Evolutionary conservation across 1,140 invertebrate species (phyloP).

Genomic region (Steinernema khuongi): DNA sequence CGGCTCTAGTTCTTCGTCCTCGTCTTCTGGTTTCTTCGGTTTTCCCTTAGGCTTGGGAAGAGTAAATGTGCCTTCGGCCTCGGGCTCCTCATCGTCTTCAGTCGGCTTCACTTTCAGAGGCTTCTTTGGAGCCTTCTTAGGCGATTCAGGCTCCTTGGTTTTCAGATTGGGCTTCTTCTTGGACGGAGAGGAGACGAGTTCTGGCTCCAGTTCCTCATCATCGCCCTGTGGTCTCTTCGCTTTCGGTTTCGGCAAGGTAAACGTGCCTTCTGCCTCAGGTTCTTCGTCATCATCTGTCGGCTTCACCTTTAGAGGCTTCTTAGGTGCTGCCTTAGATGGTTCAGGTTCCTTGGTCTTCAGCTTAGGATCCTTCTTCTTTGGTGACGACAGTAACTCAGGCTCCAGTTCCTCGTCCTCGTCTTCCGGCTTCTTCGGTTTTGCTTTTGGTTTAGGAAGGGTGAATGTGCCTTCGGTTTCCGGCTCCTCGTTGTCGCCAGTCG

Average conservation of each 20-base stretch:
- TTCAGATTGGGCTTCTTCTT: conserved; percentile 1
- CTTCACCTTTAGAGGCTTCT: neutral
- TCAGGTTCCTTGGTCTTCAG: neutral
- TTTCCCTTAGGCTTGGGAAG: neutral
- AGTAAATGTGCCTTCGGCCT: neutral
- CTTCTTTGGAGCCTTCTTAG: neutral
- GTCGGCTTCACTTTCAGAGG: neutral
- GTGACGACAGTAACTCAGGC: neutral
- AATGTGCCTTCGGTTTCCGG: neutral
- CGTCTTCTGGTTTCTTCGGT: neutral
- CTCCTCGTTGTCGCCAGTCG: neutral
- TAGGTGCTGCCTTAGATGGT: neutral
- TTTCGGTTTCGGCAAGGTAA: neutral
- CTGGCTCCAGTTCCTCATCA: neutral
- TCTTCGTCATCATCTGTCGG: neutral
- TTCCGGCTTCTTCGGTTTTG: neutral
- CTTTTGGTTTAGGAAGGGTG: neutral
- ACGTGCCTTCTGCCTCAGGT: neutral
- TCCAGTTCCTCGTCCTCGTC: neutral
- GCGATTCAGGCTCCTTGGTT: neutral
- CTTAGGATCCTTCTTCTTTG: neutral
- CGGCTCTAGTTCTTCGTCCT: neutral
- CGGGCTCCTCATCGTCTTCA: neutral
- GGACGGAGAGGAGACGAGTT: neutral
- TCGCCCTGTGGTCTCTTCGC: neutral